Evolutionary conservation across 2,797 vertebrate species (phyloP), one percentile per base, ranked within the genome.

Genomic region (Acanthiza pusilla): DNA sequence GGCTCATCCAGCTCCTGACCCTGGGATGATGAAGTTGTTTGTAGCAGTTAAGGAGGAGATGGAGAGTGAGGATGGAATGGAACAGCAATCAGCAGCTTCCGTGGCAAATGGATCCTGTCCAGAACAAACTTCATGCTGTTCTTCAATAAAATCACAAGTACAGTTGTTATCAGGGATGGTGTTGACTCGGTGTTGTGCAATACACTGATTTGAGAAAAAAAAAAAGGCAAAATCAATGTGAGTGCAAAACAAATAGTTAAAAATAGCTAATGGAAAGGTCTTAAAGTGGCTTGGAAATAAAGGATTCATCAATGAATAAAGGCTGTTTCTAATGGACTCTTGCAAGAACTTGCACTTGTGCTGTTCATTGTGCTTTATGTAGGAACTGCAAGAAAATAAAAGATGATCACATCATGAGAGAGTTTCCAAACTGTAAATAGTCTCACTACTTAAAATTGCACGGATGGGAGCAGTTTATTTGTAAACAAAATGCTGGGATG

Each of bases 301-400:
- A 76, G 74, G 73, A 82, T 92, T 94, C 92, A 77, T 92, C 88
- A 94, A 68, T 85, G 88, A 76, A 27, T 53, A 76, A 91, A 94
- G 71, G 29, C 25, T 76, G 29, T 36, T 87, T 47, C 45, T 82
- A 82, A 90, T 62, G 92, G 84, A 12, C 51, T 51, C 67, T 8
- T 66, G 55, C 51, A 84, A 62, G 34, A 42, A 13, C 26, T 91
- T 40, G 61, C 45, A 13, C 26, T 91, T 40, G 61, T 8, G n/a
- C 67, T 75, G 1, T 66, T 88, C 74, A 30, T 25, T 66, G 79
- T 29, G 38, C 72, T 83, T 77, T 14, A 5, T 16, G 65, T 8
- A 54, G 83, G 62, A 66, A 5, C 62, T 73, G 43, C 60, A 89
- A 77, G 74, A 63, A 91, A 90, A 84, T 10, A 32, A 36, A 29